These are phyloP conservation scores for Chrysomallon squamiferum DNA, from an alignment of 1,140 invertebrate species.

Conservation along the genomic window DNA sequence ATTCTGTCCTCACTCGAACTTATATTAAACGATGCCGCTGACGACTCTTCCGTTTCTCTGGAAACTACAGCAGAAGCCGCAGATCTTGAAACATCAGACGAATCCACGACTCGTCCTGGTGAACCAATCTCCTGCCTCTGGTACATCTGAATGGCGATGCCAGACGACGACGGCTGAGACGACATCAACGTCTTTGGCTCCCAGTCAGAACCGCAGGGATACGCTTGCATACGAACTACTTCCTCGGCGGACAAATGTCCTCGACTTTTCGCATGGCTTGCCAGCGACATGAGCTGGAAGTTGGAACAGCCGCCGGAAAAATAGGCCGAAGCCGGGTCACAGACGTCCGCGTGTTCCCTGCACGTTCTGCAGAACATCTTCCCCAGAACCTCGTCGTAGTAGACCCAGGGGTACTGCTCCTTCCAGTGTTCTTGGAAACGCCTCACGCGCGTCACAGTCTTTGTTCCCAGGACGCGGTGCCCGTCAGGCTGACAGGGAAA, in stretches of 20 bases:
- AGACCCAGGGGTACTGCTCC: conserved; percentile 1
- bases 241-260: not conserved
- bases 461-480: not conserved
- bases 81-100: too few species aligned
- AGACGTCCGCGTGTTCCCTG: not conserved
- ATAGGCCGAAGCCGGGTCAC: not conserved
- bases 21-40: too few species aligned
- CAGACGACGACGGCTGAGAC: not conserved
- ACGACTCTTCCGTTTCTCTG: too few species aligned
- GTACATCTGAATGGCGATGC: not conserved
- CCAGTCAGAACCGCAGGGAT: not conserved
- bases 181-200: too few species aligned
- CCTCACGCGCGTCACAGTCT: not conserved
- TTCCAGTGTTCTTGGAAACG: not conserved
- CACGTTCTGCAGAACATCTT: conserved; percentile 7
- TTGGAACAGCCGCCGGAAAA: conserved; percentile 2
- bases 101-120: not conserved
- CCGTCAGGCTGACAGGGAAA: not conserved
- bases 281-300: conserved; percentile 1
- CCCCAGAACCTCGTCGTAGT: not conserved
- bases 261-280: not conserved
- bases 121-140: not conserved
- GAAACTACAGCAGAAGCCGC: too few species aligned
- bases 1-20: too few species aligned
- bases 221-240: not conserved